Conservation (phyloP, 2,888 invertebrate genomes). For the Synanthedon myopaeformis region DNA sequence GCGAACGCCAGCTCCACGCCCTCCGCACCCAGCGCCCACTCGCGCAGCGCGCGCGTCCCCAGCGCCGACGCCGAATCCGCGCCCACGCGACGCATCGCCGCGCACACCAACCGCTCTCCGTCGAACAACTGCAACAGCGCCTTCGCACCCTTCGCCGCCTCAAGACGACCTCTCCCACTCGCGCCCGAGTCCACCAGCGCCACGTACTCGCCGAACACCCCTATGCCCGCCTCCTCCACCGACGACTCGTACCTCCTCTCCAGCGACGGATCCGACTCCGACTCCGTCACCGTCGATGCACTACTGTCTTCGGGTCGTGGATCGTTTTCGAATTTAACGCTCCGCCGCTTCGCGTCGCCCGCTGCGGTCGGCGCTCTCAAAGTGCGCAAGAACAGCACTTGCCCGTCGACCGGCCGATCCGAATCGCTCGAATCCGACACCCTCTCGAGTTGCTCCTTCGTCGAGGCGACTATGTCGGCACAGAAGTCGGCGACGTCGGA, state of each 20-base stretch:
- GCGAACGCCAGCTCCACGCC: conserved; percentile 75
- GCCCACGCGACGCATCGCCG: conserved; percentile 45
- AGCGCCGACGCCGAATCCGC: conserved; percentile 21
- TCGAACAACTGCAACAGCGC: neutral
- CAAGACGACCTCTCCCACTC: neutral
- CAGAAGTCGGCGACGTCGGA: neutral
- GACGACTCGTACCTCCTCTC: neutral
- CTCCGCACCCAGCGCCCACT: conserved; percentile 25
- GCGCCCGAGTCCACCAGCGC: neutral
- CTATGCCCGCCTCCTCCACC: neutral
- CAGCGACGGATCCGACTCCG: neutral
- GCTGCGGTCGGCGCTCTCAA: conserved; percentile 25
- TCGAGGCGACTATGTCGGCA: neutral
- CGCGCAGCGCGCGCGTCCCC: conserved; percentile 18
- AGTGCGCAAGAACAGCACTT: conserved; percentile 32
- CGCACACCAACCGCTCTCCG: conserved; percentile 8
- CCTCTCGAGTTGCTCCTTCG: conserved; percentile 26
- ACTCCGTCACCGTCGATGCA: neutral
- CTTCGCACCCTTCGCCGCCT: neutral
- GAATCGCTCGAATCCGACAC: conserved; percentile 51
- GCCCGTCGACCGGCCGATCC: conserved; percentile 48
- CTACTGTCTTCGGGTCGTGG: neutral
- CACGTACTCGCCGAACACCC: neutral
- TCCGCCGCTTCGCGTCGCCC: conserved; percentile 26
- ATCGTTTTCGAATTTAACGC: conserved; percentile 34